Evolutionary conservation across 2,797 vertebrate genomes (phyloP).

Genomic region (Acanthurus tractus): DNA sequence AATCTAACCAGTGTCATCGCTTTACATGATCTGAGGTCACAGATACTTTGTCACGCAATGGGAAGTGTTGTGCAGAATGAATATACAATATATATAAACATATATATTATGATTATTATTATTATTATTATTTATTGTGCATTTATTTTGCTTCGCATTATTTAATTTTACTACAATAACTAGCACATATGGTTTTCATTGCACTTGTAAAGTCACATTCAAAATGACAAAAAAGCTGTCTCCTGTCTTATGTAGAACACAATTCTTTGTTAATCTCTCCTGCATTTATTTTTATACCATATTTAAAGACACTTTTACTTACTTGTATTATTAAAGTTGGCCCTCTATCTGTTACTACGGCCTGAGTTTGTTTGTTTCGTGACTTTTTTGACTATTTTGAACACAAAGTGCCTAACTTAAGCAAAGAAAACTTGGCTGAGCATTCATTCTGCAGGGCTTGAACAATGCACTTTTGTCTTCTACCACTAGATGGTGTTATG

Average conservation of each 20-base stretch:
- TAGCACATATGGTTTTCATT: conserved; percentile 90
- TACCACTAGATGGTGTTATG: conserved; percentile 76
- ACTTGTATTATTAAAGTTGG: conserved; percentile 93
- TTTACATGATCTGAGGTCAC: conserved; percentile 80
- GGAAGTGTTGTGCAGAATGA: conserved; percentile 86
- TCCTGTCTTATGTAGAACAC: conserved; percentile 90
- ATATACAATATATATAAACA: conserved; percentile 79
- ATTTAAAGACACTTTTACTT: conserved; percentile 97
- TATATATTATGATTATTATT: conserved; percentile 80
- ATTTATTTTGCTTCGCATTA: conserved; percentile 85
- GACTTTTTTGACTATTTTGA: neutral
- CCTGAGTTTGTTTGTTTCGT: conserved; percentile 30
- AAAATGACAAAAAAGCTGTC: conserved; percentile 85
- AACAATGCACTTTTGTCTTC: conserved; percentile 48
- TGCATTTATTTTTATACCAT: conserved; percentile 99
- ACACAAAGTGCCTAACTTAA: neutral
- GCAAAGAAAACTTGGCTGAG: neutral
- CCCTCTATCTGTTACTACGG: conserved; percentile 89
- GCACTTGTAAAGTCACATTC: conserved; percentile 89
- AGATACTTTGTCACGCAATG: conserved; percentile 81
- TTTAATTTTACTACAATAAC: conserved; percentile 91
- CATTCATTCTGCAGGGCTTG: neutral
- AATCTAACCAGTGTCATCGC: conserved; percentile 75
- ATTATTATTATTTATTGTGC: conserved; percentile 83
- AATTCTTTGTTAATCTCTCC: conserved; percentile 92